Evolutionary conservation across 1,140 invertebrate species (phyloP), one percentile per base, ranked within the genome.

Genomic region (Himalopsyche phryganea): DNA sequence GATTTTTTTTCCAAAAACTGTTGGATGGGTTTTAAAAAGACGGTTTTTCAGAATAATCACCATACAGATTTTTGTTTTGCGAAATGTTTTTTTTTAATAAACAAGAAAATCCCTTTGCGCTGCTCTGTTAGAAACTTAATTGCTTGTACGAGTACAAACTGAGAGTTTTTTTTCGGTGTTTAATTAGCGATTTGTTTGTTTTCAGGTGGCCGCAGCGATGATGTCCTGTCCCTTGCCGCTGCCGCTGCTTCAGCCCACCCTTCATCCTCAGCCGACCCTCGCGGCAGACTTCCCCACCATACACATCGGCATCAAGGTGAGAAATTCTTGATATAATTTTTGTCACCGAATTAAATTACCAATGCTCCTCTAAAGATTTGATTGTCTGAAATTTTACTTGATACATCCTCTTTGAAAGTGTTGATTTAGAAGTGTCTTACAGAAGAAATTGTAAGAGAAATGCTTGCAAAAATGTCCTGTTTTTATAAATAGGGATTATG

Each of bases 151-250:
- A 28, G n/a, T 19, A 19, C 28, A 47, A 28, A 28, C 17, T 23
- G 9, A 18, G 44, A 17, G 17, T 46, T 7, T 46, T 46, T 47
- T 47, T n/a, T 4, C 13, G 6, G 28, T 47, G 20, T 1, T 19
- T 50, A 10, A 19, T 42, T 38, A 48, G 23, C 9, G 19, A 28
- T 10, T 48, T 45, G 23, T 13, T 48, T 48, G 46, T 46, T 69
- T 69, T 0, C 73, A 83, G 81, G 77, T 81, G 76, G 69, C 73
- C 69, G 77, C 79, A 81, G 71, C 73, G 79, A 83, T 83, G 80
- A 83, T 83, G 81, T 83, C 81, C 80, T 83, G 81, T 73, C 80
- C 81, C 67, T 69, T 83, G 64, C 79, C 80, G 69, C 73, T 83
- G 76, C 75, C 80, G 77, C 78, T 82, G 63, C 71, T 82, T 67